These are phyloP conservation scores for Potamilus streckersoni DNA, from an alignment of 1,140 invertebrate genomes.

Conservation along the genomic window DNA sequence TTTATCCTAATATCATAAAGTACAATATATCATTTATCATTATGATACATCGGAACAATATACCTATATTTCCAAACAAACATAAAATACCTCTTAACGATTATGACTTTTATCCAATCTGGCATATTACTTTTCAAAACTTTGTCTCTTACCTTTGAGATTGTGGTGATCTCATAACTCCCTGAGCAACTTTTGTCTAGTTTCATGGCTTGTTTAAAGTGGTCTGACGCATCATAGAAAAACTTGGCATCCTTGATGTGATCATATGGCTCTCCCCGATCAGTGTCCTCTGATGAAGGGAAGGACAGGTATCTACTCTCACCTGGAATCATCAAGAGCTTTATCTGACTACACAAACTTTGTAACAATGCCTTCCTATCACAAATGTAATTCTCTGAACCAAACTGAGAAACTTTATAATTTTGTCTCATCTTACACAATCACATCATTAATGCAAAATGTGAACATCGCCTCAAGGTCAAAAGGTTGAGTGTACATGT, in stretches of 20 bases:
- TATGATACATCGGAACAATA: background rate
- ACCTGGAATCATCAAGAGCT: slow-evolving; percentile 18
- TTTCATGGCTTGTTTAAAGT: slow-evolving; percentile 53
- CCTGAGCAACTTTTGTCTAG: slow-evolving; percentile 37
- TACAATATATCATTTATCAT: background rate
- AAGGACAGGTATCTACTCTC: slow-evolving; percentile 45
- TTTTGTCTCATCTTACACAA: no score
- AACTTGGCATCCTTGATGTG: slow-evolving; percentile 55
- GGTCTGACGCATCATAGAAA: slow-evolving; percentile 52
- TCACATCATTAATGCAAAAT: no score
- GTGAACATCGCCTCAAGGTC: no score
- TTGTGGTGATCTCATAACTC: slow-evolving; percentile 48
- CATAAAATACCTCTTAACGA: background rate
- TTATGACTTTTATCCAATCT: background rate
- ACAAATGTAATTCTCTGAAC: no score
- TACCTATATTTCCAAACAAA: background rate
- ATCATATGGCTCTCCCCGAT: slow-evolving; percentile 46
- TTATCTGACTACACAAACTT: no score
- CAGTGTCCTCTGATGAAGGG: slow-evolving; percentile 28
- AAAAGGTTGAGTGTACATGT: no score
- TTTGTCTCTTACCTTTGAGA: slow-evolving; percentile 46
- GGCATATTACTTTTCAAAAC: background rate
- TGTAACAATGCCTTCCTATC: no score
- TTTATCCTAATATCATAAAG: background rate
- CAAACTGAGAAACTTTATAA: no score